These are phyloP conservation scores for Perodicticus potto DNA, from an alignment of 2,797 vertebrate genomes.

Conservation along the genomic window DNA sequence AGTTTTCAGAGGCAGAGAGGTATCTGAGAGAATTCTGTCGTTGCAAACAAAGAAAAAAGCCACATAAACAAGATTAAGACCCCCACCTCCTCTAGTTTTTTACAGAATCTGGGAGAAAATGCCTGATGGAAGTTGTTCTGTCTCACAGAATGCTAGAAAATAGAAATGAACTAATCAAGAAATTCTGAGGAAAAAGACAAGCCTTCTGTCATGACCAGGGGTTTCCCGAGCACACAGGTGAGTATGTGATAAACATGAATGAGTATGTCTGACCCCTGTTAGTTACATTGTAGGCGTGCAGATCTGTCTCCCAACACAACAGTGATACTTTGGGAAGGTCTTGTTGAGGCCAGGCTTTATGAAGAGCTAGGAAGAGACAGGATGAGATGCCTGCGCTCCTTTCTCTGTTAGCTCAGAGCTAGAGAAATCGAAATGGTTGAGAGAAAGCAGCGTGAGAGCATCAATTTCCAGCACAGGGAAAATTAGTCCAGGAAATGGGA, in stretches of 20 bases:
- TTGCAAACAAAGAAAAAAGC: background rate
- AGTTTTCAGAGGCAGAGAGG: background rate
- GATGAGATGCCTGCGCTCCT: background rate
- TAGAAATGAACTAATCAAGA: background rate
- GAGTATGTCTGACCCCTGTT: too few relatives aligned
- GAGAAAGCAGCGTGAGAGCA: background rate
- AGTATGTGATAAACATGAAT: background rate
- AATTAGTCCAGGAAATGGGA: background rate
- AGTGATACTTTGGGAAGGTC: background rate
- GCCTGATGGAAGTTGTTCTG: background rate
- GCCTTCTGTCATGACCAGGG: background rate
- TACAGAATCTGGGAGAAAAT: background rate
- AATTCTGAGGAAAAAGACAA: background rate
- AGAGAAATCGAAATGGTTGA: background rate
- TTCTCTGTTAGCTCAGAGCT: background rate
- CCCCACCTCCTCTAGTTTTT: background rate
- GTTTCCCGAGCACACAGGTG: background rate
- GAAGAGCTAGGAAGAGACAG: too few relatives aligned
- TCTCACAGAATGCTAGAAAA: background rate
- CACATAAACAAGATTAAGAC: background rate
- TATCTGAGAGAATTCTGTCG: background rate
- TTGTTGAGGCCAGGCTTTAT: background rate
- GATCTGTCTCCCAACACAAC: background rate
- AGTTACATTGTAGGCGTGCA: accelerated
- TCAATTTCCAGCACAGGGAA: background rate